phyloP scores from a whole-genome alignment of 2,113 vertebrate genomes.

The Theristicus caerulescens region DNA sequence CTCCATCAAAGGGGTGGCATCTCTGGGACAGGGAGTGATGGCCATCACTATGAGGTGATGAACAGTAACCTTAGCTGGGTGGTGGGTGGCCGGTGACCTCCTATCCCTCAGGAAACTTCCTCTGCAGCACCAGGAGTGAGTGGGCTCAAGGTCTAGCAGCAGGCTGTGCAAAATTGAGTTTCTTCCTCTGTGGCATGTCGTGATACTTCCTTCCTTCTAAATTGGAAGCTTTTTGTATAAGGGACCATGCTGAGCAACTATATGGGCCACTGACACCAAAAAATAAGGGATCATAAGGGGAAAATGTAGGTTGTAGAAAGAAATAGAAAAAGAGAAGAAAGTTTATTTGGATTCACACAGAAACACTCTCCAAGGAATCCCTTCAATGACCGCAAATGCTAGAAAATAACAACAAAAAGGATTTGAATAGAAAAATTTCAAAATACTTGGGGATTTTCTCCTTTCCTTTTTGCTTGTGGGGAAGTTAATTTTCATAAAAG shows the following conservation, averaged over 20 bases:
- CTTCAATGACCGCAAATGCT: not conserved
- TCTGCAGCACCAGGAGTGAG: not conserved
- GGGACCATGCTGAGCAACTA: rapidly evolving
- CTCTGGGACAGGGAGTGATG: not conserved
- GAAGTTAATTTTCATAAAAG: not conserved
- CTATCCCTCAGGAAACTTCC: not conserved
- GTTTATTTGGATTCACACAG: not conserved
- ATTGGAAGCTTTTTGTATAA: not conserved
- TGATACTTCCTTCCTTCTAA: not conserved
- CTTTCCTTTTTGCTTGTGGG: not conserved
- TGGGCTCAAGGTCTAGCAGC: not conserved
- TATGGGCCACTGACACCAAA: not conserved
- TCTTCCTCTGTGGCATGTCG: not conserved
- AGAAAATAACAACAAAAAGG: not conserved
- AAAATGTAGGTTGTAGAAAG: not conserved
- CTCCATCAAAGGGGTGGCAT: not conserved
- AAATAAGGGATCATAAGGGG: not conserved
- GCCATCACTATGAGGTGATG: not conserved
- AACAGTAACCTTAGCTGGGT: not conserved
- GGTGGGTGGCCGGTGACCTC: not conserved
- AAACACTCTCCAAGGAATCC: not conserved
- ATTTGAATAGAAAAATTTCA: not conserved
- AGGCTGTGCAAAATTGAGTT: not conserved
- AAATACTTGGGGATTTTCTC: not conserved
- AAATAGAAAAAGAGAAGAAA: not conserved